These are phyloP conservation scores for Pseudorhombus dupliciocellatus DNA, from an alignment of 2,113 vertebrate genomes.

Conservation along the genomic window DNA sequence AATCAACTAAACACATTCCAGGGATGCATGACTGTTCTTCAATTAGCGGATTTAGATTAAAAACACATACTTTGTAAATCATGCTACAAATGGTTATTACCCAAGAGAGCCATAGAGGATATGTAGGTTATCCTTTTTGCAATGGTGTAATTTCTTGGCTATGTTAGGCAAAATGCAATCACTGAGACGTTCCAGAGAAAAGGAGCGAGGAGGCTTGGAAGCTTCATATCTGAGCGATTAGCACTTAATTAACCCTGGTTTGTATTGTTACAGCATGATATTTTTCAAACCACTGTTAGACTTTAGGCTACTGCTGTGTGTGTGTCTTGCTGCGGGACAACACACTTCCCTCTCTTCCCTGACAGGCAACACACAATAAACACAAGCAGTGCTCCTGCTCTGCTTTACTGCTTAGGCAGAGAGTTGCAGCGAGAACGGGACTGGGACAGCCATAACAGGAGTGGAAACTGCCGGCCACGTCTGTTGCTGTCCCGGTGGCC, in stretches of 20 bases:
- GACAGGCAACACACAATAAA: slow-evolving; percentile 71
- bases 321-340: slow-evolving; percentile 22
- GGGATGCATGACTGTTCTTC: background rate
- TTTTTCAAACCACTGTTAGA: slow-evolving; percentile 34
- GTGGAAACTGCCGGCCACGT: slow-evolving; percentile 79
- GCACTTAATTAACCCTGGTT: slow-evolving; percentile 34
- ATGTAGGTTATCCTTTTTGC: slow-evolving; percentile 15
- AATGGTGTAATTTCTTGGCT: slow-evolving; percentile 4
- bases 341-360: slow-evolving; percentile 20
- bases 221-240: slow-evolving; percentile 28
- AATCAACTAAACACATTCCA: background rate
- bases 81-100: slow-evolving; percentile 38
- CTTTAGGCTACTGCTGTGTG: slow-evolving; percentile 35
- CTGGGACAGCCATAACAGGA: slow-evolving; percentile 79
- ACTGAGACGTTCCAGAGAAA: slow-evolving; percentile 14
- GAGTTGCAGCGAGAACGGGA: slow-evolving; percentile 54
- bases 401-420: slow-evolving; percentile 73
- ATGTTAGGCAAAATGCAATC: slow-evolving; percentile 29
- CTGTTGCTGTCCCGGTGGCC: slow-evolving; percentile 67
- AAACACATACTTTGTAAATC: slow-evolving; percentile 7
- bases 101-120: slow-evolving; percentile 13
- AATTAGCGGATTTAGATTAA: slow-evolving; percentile 17
- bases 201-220: slow-evolving; percentile 2
- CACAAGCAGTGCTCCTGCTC: slow-evolving; percentile 68
- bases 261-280: slow-evolving; percentile 26